Percentiles rank a stretch among this genome's conserved stretches.
Evolutionary conservation across 2,888 invertebrate genomes (phyloP).

Genomic region (Eupeodes luniger): DNA sequence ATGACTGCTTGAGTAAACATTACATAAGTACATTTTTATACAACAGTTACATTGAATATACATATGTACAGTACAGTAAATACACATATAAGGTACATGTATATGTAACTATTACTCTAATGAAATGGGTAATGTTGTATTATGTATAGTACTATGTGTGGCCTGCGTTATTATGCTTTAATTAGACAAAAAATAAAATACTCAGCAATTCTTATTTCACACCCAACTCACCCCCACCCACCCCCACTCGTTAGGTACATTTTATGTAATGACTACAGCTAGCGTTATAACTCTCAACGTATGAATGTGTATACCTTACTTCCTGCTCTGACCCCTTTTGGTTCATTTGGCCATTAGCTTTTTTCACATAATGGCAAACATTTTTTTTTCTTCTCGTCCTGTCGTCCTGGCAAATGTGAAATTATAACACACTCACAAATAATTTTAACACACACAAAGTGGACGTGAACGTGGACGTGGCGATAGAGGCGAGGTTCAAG

Average conservation of each 20-base stretch:
- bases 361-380: slow-evolving; percentile 27
- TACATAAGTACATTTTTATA: slow-evolving; percentile 16
- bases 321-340: slow-evolving; percentile 7
- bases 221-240: not conserved
- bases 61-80: no score
- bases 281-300: not conserved
- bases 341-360: slow-evolving; percentile 33
- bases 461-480: not conserved
- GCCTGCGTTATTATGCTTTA: slow-evolving; percentile 41
- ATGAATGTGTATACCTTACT: not conserved
- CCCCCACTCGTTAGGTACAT: not conserved
- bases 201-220: slow-evolving; percentile 39
- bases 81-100: no score
- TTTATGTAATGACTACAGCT: not conserved
- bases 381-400: not conserved
- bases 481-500: slow-evolving; percentile 7
- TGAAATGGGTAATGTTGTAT: slow-evolving; percentile 12
- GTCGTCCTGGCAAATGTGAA: slow-evolving; percentile 38
- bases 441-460: not conserved
- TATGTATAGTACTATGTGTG: not conserved
- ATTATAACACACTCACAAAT: slow-evolving; percentile 39
- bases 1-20: slow-evolving; percentile 55
- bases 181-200: slow-evolving; percentile 50
- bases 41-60: not conserved
- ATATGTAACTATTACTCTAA: not conserved